Evolutionary conservation across 2,888 invertebrate genomes (phyloP).

Genomic region (Ichneumoninae sp.): DNA sequence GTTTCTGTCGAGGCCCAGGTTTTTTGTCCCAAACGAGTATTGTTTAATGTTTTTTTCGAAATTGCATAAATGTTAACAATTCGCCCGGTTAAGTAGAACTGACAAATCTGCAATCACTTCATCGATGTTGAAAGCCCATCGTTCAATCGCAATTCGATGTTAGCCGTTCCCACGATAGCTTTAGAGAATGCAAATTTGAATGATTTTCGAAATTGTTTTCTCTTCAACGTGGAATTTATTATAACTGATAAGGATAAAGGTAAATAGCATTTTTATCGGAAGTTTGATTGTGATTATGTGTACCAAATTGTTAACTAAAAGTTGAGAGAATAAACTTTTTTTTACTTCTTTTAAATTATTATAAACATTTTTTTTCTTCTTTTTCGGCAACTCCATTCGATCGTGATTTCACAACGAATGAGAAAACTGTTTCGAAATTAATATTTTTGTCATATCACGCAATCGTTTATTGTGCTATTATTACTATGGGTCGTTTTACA

Average conservation of each 20-base stretch:
- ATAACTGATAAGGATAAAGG: slow-evolving; percentile 44
- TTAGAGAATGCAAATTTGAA: slow-evolving; percentile 37
- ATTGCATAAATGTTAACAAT: neutral
- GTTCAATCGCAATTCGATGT: slow-evolving; percentile 1
- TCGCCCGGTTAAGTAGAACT: neutral
- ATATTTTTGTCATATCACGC: slow-evolving; percentile 12
- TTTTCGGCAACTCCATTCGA: slow-evolving; percentile 1
- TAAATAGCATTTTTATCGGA: slow-evolving; percentile 62
- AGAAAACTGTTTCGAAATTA: slow-evolving; percentile 47
- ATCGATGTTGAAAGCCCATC: slow-evolving; percentile 3
- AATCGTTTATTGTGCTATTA: slow-evolving; percentile 10
- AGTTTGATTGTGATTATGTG: slow-evolving; percentile 58
- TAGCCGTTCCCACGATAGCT: slow-evolving; percentile 2
- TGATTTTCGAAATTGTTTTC: slow-evolving; percentile 58
- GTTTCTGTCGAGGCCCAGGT: slow-evolving; percentile 7
- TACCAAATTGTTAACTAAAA: slow-evolving; percentile 61
- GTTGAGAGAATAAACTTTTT: slow-evolving; percentile 59
- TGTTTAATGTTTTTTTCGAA: neutral
- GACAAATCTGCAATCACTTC: neutral
- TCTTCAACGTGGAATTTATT: slow-evolving; percentile 56
- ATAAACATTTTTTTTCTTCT: neutral
- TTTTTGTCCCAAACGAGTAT: slow-evolving; percentile 12
- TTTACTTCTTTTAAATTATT: slow-evolving; percentile 57
- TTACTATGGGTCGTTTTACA: slow-evolving; percentile 22
- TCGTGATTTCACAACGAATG: slow-evolving; percentile 18